A percentile compares a stretch with the other conserved stretches of the same genome.
These are phyloP conservation scores for Fulica atra DNA, from an alignment of 2,113 vertebrate genomes.

Conservation along the genomic window DNA sequence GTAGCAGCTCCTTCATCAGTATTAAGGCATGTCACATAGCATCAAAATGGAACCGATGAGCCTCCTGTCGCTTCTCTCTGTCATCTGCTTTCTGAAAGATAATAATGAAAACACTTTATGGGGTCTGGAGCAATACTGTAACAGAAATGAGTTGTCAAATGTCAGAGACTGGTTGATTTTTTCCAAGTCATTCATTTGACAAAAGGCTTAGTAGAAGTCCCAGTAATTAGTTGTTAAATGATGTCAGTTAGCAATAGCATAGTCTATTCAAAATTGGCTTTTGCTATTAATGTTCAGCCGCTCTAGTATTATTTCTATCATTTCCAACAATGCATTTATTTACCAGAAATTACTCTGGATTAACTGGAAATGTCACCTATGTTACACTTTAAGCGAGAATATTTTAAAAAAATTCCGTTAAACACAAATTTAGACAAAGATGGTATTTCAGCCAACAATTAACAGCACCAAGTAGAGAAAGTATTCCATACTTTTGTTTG, in stretches of 20 bases:
- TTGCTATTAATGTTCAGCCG: neutral
- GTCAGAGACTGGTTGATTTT: neutral
- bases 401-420: neutral
- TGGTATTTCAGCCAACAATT: neutral
- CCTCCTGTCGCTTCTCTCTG: conserved; percentile 96
- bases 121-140: neutral
- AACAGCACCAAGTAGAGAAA: neutral
- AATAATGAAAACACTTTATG: conserved; percentile 23
- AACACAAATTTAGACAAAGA: neutral
- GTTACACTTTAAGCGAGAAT: neutral
- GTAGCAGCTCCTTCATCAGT: conserved; percentile 23
- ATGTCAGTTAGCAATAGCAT: conserved; percentile 2
- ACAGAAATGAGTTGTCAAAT: conserved; percentile 12
- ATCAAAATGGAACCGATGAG: conserved; percentile 98
- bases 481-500: neutral
- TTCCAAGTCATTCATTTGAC: neutral
- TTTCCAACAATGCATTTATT: neutral
- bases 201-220: neutral
- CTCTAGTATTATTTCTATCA: conserved; percentile 25
- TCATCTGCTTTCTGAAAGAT: conserved; percentile 97
- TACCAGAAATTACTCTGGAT: neutral
- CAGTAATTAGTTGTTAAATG: conserved; percentile 28
- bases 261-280: neutral
- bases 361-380: neutral
- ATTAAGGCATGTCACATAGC: conserved; percentile 88